Evolutionary conservation across 2,113 vertebrate species (phyloP), one percentile per base, ranked within the genome.

Genomic region (Phaethornis superciliosus): DNA sequence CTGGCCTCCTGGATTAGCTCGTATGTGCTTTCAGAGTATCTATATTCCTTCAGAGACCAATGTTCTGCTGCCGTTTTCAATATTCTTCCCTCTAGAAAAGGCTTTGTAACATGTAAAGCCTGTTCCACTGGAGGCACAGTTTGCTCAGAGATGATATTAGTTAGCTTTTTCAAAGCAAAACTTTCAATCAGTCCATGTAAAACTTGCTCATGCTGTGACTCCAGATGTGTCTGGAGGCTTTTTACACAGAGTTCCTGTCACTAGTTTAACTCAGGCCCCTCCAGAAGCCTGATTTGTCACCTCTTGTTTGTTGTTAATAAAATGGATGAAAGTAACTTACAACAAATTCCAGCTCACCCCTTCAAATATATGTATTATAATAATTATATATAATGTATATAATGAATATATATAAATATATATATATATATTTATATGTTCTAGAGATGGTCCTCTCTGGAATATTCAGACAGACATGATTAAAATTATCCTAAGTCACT

Each of bases 311-410:
- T 60, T 64, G 8, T 60, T 80, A 86, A 65, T 60, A n/a, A 72
- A 77, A 62, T 4, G 13, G 46, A 7, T 18, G 56, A 81, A 74
- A 19, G 35, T 54, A 42, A 27, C 12, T 70, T 75, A 40, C 55
- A 55, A 26, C 18, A 58, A 23, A 40, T 10, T 49, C n/a, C 0
- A 35, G 10, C 1, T 1, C 7, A 40, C 4, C 20, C 23, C 37
- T 86, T 74, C 65, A 59, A 54, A 26, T 54, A 32, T 28, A 60
- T 40, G 13, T 40, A 4, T 40, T 40, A n/a, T n/a, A n/a, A n/a
- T n/a, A n/a, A n/a, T n/a, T n/a, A 40, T 40, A 40, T 40, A 40
- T 40, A 40, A 40, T 40, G 13, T 40, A 40, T 40, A 40, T 40
- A 40, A 40, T 40, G 40, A n/a, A n/a, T n/a, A n/a, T n/a, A n/a